Percentiles rank a stretch among this genome's conserved stretches.
phyloP scores from a whole-genome alignment of 64 coral and sea anemone genomes.

The Actinia tenebrosa region DNA sequence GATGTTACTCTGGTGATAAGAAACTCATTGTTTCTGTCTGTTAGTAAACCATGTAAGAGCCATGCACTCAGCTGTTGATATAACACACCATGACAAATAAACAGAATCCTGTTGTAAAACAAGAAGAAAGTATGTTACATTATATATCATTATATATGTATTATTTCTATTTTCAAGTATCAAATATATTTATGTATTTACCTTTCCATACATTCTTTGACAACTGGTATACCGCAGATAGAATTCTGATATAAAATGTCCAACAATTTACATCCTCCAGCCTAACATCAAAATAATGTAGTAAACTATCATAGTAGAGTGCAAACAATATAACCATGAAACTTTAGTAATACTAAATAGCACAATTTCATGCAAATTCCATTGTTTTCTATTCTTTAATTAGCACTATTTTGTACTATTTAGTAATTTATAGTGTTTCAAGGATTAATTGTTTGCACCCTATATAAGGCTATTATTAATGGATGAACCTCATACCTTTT shows the following conservation, averaged over 20 bases:
- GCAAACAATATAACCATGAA: too few relatives aligned
- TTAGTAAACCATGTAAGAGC: slow-evolving; percentile 78
- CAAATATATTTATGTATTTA: not conserved
- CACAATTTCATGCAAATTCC: too few relatives aligned
- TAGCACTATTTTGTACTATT: too few relatives aligned
- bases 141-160: too few relatives aligned
- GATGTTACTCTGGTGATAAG: slow-evolving; percentile 66
- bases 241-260: slow-evolving; percentile 47
- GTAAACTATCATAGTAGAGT: not conserved
- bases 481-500: slow-evolving; percentile 36
- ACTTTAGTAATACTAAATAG: too few relatives aligned
- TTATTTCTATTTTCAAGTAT: too few relatives aligned
- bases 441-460: not conserved
- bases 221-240: slow-evolving; percentile 49
- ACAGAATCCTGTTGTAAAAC: slow-evolving; percentile 60
- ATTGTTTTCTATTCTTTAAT: too few relatives aligned
- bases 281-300: slow-evolving; percentile 13
- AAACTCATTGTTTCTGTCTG: slow-evolving; percentile 77
- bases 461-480: not conserved
- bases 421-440: too few relatives aligned
- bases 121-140: too few relatives aligned
- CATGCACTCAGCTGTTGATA: slow-evolving; percentile 97
- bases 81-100: slow-evolving; percentile 96
- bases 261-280: slow-evolving; percentile 55
- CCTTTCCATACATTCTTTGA: slow-evolving; percentile 47